Evolutionary conservation across 2,797 vertebrate species (phyloP), one percentile per base, ranked within the genome.

Genomic region (Molossus molossus): DNA sequence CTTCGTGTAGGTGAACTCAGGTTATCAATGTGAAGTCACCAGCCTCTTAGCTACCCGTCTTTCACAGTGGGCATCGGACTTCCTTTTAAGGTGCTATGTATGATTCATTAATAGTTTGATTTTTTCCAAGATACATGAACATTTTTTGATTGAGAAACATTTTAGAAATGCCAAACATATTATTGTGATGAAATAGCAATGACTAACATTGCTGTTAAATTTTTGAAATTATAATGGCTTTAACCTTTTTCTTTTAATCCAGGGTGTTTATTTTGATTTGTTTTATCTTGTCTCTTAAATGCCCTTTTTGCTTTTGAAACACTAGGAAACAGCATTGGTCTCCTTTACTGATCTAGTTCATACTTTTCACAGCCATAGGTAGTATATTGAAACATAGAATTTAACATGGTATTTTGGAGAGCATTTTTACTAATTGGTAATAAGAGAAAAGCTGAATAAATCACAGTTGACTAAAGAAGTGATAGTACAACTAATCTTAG

Each of bases 71-170:
- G 29, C 23, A 76, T 62, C 83, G 37, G 72, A 70, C 21, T 83
- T 94, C 94, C 91, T 96, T 94, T 97, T 90, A 92, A 87, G 94
- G 77, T 65, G 4, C 53, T 55, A 2, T 37, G 48, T 37, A 1
- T 50, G 67, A 90, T 12, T 96, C 88, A 94, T 40, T 87, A 87
- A 45, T 18, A 87, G 72, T 89, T 77, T 92, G 40, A 85, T 70
- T 82, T 87, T 94, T 81, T 95, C 21, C 73, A 87, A 94, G 83
- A 64, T 53, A 58, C 73, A 57, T 0, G 37, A 57, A 79, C 75
- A 84, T 83, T 91, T 94, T 97, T 94, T 94, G 79, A 96, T 95
- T 94, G 92, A 91, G 95, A 95, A 96, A 96, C 87, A 93, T 92
- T 94, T 97, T 72, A 93, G 83, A 96, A 95, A 95, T 96, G 77